Evolutionary conservation across 2,888 invertebrate species (phyloP), one percentile per base, ranked within the genome.

Genomic region (Creontiades dilutus): DNA sequence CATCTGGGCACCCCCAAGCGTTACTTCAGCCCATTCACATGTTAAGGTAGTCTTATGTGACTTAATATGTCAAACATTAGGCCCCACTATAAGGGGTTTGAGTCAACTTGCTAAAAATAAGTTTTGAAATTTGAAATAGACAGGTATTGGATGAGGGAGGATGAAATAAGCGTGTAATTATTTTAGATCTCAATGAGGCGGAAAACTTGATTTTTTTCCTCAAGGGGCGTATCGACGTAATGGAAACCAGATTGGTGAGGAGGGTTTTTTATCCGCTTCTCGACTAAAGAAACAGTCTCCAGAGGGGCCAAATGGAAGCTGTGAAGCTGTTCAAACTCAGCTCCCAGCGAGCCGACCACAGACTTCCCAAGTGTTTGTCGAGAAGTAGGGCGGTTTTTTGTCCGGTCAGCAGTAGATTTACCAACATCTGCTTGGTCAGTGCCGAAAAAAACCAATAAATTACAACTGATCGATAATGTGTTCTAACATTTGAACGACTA

Each of bases 241-340:
- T 75, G 75, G 75, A 28, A 75, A 19, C 23, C 75, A 75, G 75
- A 75, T 75, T 75, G 75, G 75, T 75, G 16, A 12, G 19, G 2
- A n/a, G 75, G 75, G 13, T 75, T 75, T 75, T 75, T 75, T 19
- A 28, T 19, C n/a, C 28, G 23, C 16, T 3, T 4, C 75, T 75
- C 75, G 11, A 52, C 28, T 28, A 11, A 75, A 75, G 75, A 75
- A 75, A 75, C 75, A 75, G 7, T 75, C 37, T 37, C n/a, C 7
- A 75, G 75, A 75, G 75, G 52, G 52, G 16, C 52, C 52, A 52
- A 52, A 52, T 14, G 37, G 37, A 52, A 16, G 16, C 52, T 14
- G 16, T 11, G 52, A 52, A 14, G 52, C 52, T 52, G 52, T 52
- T 52, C 52, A 52, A 16, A 52, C 52, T 52, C 52, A 52, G 52